Evolutionary conservation across 2,888 invertebrate species (phyloP).

Genomic region (Eilema griseolum): DNA sequence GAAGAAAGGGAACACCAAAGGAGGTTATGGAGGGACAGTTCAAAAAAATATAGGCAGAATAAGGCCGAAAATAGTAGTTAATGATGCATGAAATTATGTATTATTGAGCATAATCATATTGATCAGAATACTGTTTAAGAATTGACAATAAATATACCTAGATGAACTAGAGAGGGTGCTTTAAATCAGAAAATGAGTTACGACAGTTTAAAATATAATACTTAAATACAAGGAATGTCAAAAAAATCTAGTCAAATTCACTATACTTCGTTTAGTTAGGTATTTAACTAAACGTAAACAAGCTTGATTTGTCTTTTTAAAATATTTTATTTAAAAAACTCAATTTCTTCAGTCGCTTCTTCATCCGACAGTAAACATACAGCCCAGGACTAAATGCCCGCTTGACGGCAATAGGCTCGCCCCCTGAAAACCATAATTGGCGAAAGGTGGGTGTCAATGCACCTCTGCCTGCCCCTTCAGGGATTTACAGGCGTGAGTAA

Average conservation of each 20-base stretch:
- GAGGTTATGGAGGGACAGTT: constrained; percentile 9
- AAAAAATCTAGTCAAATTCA: neutral
- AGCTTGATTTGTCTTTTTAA: too few relatives aligned
- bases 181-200: neutral
- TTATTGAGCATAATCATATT: neutral
- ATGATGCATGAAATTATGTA: neutral
- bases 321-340: too few relatives aligned
- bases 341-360: too few relatives aligned
- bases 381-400: too few relatives aligned
- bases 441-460: too few relatives aligned
- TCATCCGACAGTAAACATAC: too few relatives aligned
- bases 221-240: neutral
- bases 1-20: constrained; percentile 16
- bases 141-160: neutral
- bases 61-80: constrained; percentile 10
- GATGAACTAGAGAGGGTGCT: neutral
- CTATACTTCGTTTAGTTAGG: too few relatives aligned
- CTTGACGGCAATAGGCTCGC: too few relatives aligned
- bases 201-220: neutral
- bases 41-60: constrained; percentile 17
- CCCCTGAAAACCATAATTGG: too few relatives aligned
- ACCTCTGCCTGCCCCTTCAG: too few relatives aligned
- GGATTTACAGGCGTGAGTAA: too few relatives aligned
- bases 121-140: neutral
- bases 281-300: too few relatives aligned